Percentiles rank a stretch among this genome's conserved stretches.
Evolutionary conservation across 1,140 invertebrate genomes (phyloP).

Genomic region (Tribolium madens): DNA sequence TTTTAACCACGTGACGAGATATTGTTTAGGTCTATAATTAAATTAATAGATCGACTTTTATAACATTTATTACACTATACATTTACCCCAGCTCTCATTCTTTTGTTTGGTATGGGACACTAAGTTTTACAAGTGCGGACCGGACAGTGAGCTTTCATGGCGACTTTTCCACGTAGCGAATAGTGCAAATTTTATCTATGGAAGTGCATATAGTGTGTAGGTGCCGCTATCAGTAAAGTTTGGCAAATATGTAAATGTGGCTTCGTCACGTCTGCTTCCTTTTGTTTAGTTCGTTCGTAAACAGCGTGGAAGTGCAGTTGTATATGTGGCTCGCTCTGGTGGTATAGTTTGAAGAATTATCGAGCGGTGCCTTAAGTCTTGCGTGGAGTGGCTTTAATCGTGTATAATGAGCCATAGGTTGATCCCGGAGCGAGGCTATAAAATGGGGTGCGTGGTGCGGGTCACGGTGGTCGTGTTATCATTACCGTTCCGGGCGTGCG

Average conservation of each 20-base stretch:
- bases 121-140: too few relatives aligned
- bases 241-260: background rate
- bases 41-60: too few relatives aligned
- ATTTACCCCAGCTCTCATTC: too few relatives aligned
- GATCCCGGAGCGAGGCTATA: background rate
- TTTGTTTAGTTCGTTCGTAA: background rate
- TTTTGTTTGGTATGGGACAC: too few relatives aligned
- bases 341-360: background rate
- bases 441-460: conserved; percentile 21
- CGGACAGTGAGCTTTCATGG: too few relatives aligned
- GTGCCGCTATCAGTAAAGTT: background rate
- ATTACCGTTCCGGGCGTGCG: conserved; percentile 16
- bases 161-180: too few relatives aligned
- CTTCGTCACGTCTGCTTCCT: background rate
- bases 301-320: background rate
- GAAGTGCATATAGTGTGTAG: background rate
- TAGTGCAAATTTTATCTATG: background rate
- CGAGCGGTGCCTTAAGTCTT: background rate
- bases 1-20: too few relatives aligned
- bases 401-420: too few relatives aligned
- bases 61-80: too few relatives aligned
- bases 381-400: background rate
- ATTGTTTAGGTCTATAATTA: too few relatives aligned
- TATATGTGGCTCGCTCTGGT: background rate
- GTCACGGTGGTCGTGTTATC: conserved; percentile 19